Base-by-base conservation (phyloP, 2,113 vertebrate species). In the Syrmaticus mikado region DNA sequence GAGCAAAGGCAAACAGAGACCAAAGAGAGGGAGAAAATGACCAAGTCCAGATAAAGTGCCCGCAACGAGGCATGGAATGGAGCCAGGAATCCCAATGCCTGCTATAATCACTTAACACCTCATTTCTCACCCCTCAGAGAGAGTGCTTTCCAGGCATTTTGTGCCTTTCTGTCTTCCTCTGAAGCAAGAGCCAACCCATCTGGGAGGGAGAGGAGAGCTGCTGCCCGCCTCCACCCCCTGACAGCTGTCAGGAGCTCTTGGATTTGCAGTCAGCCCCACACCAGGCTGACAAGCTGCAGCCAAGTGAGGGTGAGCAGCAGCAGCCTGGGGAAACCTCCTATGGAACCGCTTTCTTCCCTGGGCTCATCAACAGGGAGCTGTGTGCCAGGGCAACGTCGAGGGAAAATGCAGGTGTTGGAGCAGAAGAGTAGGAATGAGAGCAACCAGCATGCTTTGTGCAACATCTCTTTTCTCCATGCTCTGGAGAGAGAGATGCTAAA, bases 51-150 rank as follows among this genome's bases (percentile, higher is more conserved):
- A 34, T 22, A 46, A 68, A 80, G 40, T 91, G 65, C 40, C 81
- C 21, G 70, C 43, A 71, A 32, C 0, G 3, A 55, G 70, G 57
- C 46, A 58, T 1, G 57, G 15, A 74, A 62, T 65, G 57, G 84
- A 78, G 57, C 13, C 60, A 74, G 73, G 83, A 89, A 32, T 38
- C 45, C 80, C 21, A 73, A 28, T 3, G 6, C 65, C 32, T 22
- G 28, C 89, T 90, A 90, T 38, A 24, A 81, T 90, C 55, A 21
- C 64, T 40, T 73, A 83, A 68, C 70, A 80, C 76, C 65, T 92
- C 38, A 0, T 78, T 86, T 64, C 57, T 91, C 87, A 90, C 64
- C 70, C n/a, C 57, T 48, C 28, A 4, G 30, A 11, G 4, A 21
- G 74, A 80, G 46, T 52, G 27, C 12, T 10, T 92, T 82, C 45